These are phyloP conservation scores for Pipistrellus pipistrellus DNA, from an alignment of 2,797 vertebrate species.

Conservation along the genomic window DNA sequence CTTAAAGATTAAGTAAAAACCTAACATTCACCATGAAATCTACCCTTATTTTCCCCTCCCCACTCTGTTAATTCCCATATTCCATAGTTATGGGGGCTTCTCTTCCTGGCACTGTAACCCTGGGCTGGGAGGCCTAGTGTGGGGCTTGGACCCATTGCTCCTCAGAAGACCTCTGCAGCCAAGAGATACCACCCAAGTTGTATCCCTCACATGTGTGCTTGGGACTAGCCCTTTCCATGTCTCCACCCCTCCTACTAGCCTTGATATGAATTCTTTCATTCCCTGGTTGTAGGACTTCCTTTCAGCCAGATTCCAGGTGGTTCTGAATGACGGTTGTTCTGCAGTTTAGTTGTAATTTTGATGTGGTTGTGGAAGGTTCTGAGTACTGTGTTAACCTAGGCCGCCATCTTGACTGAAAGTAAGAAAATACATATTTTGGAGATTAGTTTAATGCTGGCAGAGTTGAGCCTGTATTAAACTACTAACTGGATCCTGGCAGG, in stretches of 20 bases:
- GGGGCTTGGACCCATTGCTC: background rate
- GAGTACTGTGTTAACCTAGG: background rate
- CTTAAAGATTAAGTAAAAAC: background rate
- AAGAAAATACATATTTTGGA: background rate
- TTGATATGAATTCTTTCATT: background rate
- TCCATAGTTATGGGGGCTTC: background rate
- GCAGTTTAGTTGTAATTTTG: background rate
- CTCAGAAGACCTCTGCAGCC: background rate
- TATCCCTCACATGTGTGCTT: background rate
- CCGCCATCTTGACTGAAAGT: background rate
- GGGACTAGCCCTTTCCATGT: background rate
- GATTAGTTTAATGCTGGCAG: background rate
- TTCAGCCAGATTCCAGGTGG: background rate
- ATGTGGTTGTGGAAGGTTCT: background rate
- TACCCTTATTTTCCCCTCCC: background rate
- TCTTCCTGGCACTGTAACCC: background rate
- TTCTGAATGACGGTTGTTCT: background rate
- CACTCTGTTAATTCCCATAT: background rate
- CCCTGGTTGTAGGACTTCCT: background rate
- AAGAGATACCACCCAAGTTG: background rate
- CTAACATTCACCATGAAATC: background rate
- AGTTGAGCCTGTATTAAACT: background rate
- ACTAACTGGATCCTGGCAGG: background rate
- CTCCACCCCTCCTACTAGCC: background rate
- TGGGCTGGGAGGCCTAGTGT: background rate